These are phyloP conservation scores for Bubalus kerabau DNA, from an alignment of 2,113 vertebrate species.

Conservation along the genomic window DNA sequence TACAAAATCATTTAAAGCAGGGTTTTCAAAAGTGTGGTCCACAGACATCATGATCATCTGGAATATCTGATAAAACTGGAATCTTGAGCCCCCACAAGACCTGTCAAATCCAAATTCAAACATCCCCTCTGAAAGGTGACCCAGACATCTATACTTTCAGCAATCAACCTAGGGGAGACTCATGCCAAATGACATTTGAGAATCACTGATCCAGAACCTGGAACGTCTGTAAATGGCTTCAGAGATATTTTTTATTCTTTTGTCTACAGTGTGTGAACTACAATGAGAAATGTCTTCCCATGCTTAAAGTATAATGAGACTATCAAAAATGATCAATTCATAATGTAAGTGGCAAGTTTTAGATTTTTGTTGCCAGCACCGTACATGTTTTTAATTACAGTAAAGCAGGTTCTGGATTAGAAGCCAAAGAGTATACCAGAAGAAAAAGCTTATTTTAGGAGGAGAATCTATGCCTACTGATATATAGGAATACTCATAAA, in stretches of 20 bases:
- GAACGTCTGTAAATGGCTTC: not conserved
- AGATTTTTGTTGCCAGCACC: not conserved
- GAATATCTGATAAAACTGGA: not conserved
- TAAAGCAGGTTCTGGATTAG: not conserved
- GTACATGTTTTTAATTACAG: not conserved
- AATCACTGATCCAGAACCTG: not conserved
- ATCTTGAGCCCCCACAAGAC: not conserved
- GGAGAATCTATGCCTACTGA: not conserved
- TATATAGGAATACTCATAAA: conserved; percentile 6
- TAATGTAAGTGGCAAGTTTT: not conserved
- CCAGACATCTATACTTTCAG: not conserved
- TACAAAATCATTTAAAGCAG: not conserved
- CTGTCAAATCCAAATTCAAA: not conserved
- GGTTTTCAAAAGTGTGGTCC: not conserved
- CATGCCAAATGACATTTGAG: not conserved
- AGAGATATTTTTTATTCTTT: not conserved
- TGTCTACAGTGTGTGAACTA: not conserved
- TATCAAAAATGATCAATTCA: not conserved
- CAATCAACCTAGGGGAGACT: not conserved
- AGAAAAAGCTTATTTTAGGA: not conserved
- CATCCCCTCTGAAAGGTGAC: not conserved
- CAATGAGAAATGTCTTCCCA: not conserved
- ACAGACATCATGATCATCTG: not conserved
- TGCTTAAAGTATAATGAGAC: not conserved
- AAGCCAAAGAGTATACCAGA: not conserved